These are phyloP conservation scores for Schizopygopsis pylzovi DNA, from an alignment of 2,797 vertebrate genomes.

Conservation along the genomic window DNA sequence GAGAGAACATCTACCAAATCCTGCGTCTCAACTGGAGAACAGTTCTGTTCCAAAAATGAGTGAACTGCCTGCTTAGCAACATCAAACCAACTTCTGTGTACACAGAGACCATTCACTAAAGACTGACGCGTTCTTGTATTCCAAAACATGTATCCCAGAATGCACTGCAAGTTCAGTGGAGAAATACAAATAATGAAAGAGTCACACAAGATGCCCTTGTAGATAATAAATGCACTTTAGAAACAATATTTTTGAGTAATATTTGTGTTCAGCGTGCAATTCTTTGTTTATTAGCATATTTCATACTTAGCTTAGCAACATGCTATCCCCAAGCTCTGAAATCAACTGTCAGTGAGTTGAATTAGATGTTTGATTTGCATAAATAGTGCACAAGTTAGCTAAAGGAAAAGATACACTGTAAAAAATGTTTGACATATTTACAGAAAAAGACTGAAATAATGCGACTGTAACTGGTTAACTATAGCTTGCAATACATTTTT, in stretches of 20 bases:
- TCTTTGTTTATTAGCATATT: neutral
- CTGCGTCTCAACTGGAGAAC: neutral
- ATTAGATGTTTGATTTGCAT: neutral
- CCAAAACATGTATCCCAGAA: neutral
- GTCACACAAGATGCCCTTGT: neutral
- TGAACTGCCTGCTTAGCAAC: neutral
- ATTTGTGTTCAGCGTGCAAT: neutral
- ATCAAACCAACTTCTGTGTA: neutral
- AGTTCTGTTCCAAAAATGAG: neutral
- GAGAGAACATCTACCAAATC: neutral
- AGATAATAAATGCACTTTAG: neutral
- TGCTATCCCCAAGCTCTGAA: constrained; percentile 1
- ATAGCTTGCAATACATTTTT: neutral
- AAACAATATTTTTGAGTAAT: neutral
- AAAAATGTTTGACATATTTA: neutral
- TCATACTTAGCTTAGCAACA: constrained; percentile 24
- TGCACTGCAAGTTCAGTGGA: neutral
- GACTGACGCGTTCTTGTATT: neutral
- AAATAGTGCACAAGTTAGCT: neutral
- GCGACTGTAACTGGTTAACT: neutral
- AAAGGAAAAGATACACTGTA: neutral
- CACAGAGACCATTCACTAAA: neutral
- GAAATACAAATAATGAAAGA: neutral
- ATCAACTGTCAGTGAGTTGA: neutral
- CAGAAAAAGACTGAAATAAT: neutral